Evolutionary conservation across 2,113 vertebrate species (phyloP).

Genomic region (Climacteris rufus): DNA sequence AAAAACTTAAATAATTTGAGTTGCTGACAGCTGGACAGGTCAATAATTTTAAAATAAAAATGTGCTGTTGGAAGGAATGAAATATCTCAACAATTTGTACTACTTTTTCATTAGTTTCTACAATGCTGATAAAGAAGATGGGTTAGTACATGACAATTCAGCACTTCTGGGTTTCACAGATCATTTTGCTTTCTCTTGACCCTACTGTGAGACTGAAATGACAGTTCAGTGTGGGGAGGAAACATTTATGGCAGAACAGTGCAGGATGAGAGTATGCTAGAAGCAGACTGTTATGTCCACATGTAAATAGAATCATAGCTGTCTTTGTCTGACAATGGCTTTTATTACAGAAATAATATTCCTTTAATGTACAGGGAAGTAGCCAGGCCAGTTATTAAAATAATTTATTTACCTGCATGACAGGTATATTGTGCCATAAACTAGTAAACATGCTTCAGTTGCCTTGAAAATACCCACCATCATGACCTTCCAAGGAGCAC

Average conservation of each 20-base stretch:
- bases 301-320: not conserved
- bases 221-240: not conserved
- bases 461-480: not conserved
- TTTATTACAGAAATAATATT: not conserved
- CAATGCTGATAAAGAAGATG: not conserved
- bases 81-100: not conserved
- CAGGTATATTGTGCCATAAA: not conserved
- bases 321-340: not conserved
- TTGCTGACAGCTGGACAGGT: not conserved
- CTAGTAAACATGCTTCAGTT: not conserved
- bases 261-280: not conserved
- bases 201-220: not conserved
- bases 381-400: not conserved
- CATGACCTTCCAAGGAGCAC: not conserved
- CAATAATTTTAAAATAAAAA: not conserved
- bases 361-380: not conserved
- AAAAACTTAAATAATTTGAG: not conserved
- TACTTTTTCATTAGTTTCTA: not conserved
- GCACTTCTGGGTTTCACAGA: not conserved
- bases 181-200: not conserved
- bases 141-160: fast-evolving
- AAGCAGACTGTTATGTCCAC: not conserved
- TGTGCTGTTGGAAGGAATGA: not conserved
- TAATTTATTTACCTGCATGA: not conserved
- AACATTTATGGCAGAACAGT: not conserved